Percentiles rank a stretch among this genome's conserved stretches.
Evolutionary conservation across 2,797 vertebrate genomes (phyloP).

Genomic region (Chaetodon trifasciatus): DNA sequence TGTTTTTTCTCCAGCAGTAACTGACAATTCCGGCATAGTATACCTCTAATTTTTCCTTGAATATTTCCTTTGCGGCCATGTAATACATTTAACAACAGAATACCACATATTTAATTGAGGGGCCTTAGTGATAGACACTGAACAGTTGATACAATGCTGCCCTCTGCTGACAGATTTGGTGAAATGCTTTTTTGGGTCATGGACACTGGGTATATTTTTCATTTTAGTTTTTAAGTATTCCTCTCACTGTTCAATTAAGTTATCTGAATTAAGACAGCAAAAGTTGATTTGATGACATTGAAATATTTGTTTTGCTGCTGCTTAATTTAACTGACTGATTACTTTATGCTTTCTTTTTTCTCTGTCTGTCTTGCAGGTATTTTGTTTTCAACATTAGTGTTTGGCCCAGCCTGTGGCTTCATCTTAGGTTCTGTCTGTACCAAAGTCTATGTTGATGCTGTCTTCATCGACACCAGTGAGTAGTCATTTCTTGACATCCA

Average conservation of each 20-base stretch:
- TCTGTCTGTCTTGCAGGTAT: constrained; percentile 88
- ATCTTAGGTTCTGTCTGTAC: constrained; percentile 99
- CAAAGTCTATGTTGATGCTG: constrained; percentile 98
- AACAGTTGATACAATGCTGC: constrained; percentile 47
- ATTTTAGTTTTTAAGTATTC: background rate
- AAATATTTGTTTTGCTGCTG: constrained; percentile 2
- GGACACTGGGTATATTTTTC: background rate
- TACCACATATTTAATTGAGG: constrained; percentile 4
- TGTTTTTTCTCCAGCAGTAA: too few relatives aligned
- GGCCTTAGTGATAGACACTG: background rate
- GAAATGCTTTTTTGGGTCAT: constrained; percentile 25
- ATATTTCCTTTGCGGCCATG: constrained; percentile 3
- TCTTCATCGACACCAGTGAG: constrained; percentile 99
- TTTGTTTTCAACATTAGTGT: constrained; percentile 98
- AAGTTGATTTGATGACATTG: background rate
- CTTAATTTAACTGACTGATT: background rate
- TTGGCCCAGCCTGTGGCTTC: constrained; percentile 98
- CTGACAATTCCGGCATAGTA: too few relatives aligned
- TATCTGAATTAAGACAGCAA: too few relatives aligned
- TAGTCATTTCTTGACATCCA: constrained; percentile 18
- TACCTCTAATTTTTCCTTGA: constrained; percentile 10
- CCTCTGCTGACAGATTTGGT: constrained; percentile 57
- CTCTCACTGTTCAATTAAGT: background rate
- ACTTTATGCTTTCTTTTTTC: constrained; percentile 12
- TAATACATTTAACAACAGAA: constrained; percentile 20